Evolutionary conservation across 2,113 vertebrate species (phyloP).

Genomic region (Tenrec ecaudatus): DNA sequence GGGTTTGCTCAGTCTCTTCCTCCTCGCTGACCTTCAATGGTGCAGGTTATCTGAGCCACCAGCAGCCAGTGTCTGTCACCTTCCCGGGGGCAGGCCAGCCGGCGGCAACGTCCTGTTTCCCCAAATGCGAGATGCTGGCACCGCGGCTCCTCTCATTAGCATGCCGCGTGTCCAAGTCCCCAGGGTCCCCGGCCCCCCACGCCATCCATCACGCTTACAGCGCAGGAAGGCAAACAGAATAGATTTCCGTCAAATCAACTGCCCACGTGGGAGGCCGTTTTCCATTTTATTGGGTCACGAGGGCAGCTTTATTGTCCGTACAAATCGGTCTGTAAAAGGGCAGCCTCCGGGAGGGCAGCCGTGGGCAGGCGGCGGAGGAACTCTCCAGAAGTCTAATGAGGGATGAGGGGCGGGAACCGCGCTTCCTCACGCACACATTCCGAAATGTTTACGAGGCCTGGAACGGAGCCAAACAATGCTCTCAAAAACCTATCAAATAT

Average conservation of each 20-base stretch:
- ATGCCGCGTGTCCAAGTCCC: slow-evolving; percentile 72
- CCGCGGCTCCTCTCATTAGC: slow-evolving; percentile 59
- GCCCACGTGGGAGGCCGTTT: slow-evolving; percentile 72
- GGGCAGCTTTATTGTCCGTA: slow-evolving; percentile 75
- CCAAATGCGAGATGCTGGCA: slow-evolving; percentile 67
- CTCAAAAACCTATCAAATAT: slow-evolving; percentile 75
- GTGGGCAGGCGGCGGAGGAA: slow-evolving; percentile 49
- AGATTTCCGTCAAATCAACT: slow-evolving; percentile 80
- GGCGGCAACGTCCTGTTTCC: slow-evolving; percentile 71
- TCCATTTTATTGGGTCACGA: slow-evolving; percentile 78
- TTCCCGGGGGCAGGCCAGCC: slow-evolving; percentile 65
- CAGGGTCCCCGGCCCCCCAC: slow-evolving; percentile 65
- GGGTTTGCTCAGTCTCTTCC: slow-evolving; percentile 65
- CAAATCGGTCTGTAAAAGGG: slow-evolving; percentile 75
- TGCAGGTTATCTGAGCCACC: slow-evolving; percentile 75
- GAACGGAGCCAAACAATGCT: slow-evolving; percentile 60
- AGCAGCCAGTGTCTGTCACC: slow-evolving; percentile 44
- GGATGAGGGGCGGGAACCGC: neutral
- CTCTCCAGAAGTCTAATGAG: slow-evolving; percentile 67
- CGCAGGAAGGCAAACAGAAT: slow-evolving; percentile 76
- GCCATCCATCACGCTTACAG: slow-evolving; percentile 73
- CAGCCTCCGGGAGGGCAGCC: slow-evolving; percentile 69
- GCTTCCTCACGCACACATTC: slow-evolving; percentile 36
- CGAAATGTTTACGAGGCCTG: slow-evolving; percentile 71
- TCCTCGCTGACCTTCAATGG: slow-evolving; percentile 71